Conservation (phyloP, 2,113 vertebrate species). For the Shinisaurus crocodilurus region DNA sequence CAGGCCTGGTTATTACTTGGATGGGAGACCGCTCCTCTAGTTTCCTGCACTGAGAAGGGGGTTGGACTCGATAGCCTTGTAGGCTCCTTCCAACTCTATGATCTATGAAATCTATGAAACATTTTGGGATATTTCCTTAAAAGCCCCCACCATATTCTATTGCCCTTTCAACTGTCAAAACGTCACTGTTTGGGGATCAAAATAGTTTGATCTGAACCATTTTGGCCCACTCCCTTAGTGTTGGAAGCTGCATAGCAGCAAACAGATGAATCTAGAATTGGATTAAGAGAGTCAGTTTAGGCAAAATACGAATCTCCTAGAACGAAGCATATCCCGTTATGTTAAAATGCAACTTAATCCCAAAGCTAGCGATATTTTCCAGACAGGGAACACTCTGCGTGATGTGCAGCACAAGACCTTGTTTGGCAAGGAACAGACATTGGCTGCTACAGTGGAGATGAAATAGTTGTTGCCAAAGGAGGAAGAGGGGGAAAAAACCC, state of each 20-base stretch:
- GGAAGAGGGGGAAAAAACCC: neutral
- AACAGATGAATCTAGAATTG: neutral
- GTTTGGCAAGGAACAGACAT: conserved; percentile 3
- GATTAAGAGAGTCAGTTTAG: neutral
- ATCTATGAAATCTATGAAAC: no score
- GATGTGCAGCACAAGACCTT: conserved; percentile 14
- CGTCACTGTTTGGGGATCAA: neutral
- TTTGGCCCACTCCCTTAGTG: neutral
- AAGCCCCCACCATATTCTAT: no score
- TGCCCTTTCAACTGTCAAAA: neutral
- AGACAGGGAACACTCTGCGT: conserved; percentile 6
- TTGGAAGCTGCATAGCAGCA: neutral
- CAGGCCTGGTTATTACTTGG: no score
- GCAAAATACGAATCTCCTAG: conserved; percentile 5
- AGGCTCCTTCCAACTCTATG: no score
- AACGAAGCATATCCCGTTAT: neutral
- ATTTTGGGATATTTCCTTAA: neutral
- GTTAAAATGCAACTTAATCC: conserved; percentile 7
- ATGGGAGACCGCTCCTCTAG: no score
- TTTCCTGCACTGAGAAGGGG: no score
- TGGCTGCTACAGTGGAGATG: conserved; percentile 5
- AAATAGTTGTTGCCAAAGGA: conserved; percentile 23
- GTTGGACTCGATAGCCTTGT: no score
- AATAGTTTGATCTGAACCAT: neutral
- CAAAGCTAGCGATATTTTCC: conserved; percentile 10